Evolutionary conservation across 2,888 invertebrate species (phyloP).

Genomic region (Digitonthophagus gazella): DNA sequence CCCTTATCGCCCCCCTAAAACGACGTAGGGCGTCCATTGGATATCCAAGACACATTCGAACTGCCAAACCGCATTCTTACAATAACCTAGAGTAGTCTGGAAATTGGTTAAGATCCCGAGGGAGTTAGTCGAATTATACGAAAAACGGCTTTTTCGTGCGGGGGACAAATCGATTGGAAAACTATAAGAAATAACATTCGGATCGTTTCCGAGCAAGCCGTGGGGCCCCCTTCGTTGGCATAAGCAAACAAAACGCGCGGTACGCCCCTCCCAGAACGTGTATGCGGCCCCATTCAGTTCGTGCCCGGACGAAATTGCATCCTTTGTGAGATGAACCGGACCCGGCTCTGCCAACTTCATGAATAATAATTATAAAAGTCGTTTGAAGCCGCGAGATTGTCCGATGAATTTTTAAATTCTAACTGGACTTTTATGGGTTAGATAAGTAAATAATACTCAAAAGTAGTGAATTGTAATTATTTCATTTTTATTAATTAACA

Average conservation of each 20-base stretch:
- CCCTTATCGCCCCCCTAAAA: not conserved
- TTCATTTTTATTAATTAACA: too few relatives aligned
- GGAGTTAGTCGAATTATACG: too few relatives aligned
- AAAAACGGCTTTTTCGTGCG: too few relatives aligned
- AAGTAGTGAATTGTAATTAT: too few relatives aligned
- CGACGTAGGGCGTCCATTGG: not conserved
- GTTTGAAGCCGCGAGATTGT: constrained; percentile 31
- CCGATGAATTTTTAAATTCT: constrained; percentile 28
- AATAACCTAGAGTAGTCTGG: too few relatives aligned
- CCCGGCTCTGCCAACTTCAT: constrained; percentile 26
- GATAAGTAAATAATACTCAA: too few relatives aligned
- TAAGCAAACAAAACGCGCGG: constrained; percentile 34
- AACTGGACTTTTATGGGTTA: not conserved
- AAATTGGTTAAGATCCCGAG: too few relatives aligned
- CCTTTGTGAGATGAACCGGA: constrained; percentile 31
- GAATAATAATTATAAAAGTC: constrained; percentile 34
- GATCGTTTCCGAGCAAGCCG: not conserved
- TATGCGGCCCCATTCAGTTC: constrained; percentile 36
- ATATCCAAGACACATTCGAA: too few relatives aligned
- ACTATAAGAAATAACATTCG: too few relatives aligned
- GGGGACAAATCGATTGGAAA: too few relatives aligned
- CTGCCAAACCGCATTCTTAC: too few relatives aligned
- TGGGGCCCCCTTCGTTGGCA: constrained; percentile 26
- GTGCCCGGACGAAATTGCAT: constrained; percentile 35
- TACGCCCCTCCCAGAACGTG: constrained; percentile 39